These are phyloP conservation scores for Erythrocebus patas DNA, from an alignment of 2,113 vertebrate genomes.

Conservation along the genomic window DNA sequence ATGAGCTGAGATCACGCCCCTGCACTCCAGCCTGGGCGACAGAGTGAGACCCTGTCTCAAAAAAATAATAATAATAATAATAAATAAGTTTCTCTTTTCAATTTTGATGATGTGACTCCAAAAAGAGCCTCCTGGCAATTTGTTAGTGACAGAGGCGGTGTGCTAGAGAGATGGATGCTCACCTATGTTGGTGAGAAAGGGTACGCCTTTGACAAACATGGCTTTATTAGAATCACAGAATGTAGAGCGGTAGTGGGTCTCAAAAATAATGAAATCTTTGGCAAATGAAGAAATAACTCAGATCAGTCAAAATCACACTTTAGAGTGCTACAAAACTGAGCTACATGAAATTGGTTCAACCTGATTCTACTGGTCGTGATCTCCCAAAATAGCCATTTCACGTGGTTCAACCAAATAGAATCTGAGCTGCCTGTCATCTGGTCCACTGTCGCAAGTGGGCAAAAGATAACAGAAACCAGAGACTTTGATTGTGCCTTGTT, in stretches of 20 bases:
- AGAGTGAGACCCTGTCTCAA: too few relatives aligned
- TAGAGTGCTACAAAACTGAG: background rate
- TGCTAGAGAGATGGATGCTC: background rate
- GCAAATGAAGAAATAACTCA: background rate
- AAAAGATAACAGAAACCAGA: background rate
- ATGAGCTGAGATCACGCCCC: too few relatives aligned
- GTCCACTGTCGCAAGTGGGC: background rate
- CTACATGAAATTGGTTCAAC: background rate
- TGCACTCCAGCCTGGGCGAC: too few relatives aligned
- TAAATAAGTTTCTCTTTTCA: too few relatives aligned
- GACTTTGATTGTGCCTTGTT: background rate
- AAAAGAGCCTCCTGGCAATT: background rate
- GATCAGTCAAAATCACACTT: accelerated
- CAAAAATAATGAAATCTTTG: background rate
- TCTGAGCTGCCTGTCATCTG: background rate
- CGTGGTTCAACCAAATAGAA: background rate
- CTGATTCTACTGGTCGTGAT: background rate
- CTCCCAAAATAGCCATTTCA: background rate
- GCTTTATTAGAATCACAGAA: background rate
- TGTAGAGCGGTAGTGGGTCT: background rate
- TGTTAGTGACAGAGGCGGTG: background rate
- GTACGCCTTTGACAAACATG: background rate
- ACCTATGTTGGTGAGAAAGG: background rate
- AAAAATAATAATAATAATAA: too few relatives aligned
- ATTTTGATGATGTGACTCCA: background rate